These are phyloP conservation scores for Apolygus lucorum DNA, from an alignment of 1,140 invertebrate genomes.

Conservation along the genomic window DNA sequence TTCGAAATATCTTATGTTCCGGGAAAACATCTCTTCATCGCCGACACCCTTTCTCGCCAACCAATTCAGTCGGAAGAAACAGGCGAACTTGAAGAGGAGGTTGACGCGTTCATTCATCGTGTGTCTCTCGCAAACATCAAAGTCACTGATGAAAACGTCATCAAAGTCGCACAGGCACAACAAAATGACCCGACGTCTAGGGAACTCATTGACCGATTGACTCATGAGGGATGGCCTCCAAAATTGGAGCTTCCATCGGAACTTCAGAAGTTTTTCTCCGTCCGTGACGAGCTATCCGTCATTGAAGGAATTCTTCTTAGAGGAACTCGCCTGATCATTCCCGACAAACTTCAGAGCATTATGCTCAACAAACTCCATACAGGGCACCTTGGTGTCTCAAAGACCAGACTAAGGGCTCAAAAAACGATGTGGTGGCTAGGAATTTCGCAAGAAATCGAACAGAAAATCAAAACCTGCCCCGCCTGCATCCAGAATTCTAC, in stretches of 20 bases:
- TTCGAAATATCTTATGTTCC: background rate
- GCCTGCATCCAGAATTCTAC: background rate
- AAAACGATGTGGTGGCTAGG: background rate
- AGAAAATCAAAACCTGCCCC: background rate
- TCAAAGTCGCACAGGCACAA: background rate
- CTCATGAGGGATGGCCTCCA: background rate
- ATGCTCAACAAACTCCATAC: background rate
- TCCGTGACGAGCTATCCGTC: background rate
- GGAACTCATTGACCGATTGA: background rate
- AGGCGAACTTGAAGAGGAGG: background rate
- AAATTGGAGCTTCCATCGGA: background rate
- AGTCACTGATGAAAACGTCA: background rate
- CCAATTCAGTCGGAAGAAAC: background rate
- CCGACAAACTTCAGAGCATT: background rate
- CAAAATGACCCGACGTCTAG: background rate
- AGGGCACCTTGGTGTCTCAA: background rate
- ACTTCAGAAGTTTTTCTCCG: background rate
- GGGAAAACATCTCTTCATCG: background rate
- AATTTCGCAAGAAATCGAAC: background rate
- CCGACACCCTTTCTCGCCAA: background rate
- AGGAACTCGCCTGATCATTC: background rate
- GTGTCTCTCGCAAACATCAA: background rate
- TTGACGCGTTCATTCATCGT: background rate
- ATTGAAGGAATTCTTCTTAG: background rate
- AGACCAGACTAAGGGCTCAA: background rate